phyloP scores from a whole-genome alignment of 2,888 invertebrate genomes.

The Gandaritis pyraliata region DNA sequence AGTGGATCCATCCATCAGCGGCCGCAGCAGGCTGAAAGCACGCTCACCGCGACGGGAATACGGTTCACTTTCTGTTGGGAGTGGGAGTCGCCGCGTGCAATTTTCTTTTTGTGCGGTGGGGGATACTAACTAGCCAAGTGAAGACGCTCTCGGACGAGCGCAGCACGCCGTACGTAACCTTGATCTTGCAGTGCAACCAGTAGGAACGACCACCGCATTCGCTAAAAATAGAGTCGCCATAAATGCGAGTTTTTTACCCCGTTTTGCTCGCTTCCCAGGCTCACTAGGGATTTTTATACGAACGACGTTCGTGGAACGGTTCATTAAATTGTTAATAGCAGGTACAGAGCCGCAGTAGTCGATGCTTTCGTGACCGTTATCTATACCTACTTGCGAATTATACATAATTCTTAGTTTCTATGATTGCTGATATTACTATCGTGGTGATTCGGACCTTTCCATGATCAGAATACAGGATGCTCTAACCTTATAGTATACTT shows the following conservation, averaged over 20 bases:
- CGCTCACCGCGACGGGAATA: slow-evolving; percentile 45
- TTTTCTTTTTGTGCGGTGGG: slow-evolving; percentile 52
- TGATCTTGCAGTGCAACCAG: slow-evolving; percentile 79
- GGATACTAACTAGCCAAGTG: slow-evolving; percentile 60
- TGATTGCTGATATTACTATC: slow-evolving; percentile 25
- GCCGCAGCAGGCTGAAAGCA: slow-evolving; percentile 37
- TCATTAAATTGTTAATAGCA: slow-evolving; percentile 67
- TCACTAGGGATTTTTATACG: slow-evolving; percentile 63
- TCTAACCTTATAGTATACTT: too few species aligned
- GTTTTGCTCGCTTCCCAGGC: slow-evolving; percentile 72
- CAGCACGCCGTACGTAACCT: slow-evolving; percentile 66
- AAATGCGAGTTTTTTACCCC: slow-evolving; percentile 72
- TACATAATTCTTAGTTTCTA: slow-evolving; percentile 34
- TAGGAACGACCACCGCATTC: slow-evolving; percentile 73
- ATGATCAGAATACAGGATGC: slow-evolving; percentile 12
- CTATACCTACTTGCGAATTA: slow-evolving; percentile 47
- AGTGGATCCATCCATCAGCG: slow-evolving; percentile 57
- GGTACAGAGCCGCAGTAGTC: slow-evolving; percentile 40
- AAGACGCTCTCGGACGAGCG: slow-evolving; percentile 65
- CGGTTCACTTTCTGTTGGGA: slow-evolving; percentile 46
- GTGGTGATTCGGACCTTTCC: slow-evolving; percentile 26
- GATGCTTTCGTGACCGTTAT: slow-evolving; percentile 55
- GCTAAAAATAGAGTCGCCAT: slow-evolving; percentile 76
- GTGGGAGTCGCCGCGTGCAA: slow-evolving; percentile 42
- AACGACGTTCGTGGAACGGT: slow-evolving; percentile 57